These are phyloP conservation scores for Nerophis lumbriciformis DNA, from an alignment of 2,113 vertebrate genomes.

Conservation along the genomic window DNA sequence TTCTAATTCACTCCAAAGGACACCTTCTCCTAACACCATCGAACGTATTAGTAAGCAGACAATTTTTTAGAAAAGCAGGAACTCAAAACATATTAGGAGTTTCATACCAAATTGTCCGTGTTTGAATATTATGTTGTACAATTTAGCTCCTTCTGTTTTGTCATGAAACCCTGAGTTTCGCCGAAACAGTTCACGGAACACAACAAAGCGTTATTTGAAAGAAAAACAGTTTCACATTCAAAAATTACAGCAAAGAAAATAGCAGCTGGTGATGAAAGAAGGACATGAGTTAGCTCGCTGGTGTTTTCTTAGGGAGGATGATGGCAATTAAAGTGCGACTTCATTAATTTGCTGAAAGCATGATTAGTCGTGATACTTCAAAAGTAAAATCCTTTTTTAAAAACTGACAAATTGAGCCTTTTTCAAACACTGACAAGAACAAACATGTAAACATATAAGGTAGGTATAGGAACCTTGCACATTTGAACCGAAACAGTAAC, in stretches of 20 bases:
- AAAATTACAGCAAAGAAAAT: conserved; percentile 14
- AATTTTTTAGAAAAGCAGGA: conserved; percentile 11
- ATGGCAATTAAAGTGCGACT: conserved; percentile 26
- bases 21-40: conserved; percentile 49
- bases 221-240: conserved; percentile 19
- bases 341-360: conserved; percentile 1
- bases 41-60: conserved; percentile 12
- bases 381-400: too few relatives aligned
- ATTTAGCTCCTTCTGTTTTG: conserved; percentile 17
- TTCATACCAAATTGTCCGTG: conserved; percentile 38
- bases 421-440: too few relatives aligned
- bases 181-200: conserved; percentile 25
- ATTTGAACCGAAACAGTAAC: too few relatives aligned
- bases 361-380: not conserved
- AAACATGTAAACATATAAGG: too few relatives aligned
- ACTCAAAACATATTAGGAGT: conserved; percentile 32
- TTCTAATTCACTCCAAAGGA: conserved; percentile 29
- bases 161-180: conserved; percentile 42
- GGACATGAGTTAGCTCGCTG: not conserved
- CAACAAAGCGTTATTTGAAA: conserved; percentile 22
- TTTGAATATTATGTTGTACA: too few relatives aligned
- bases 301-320: conserved; percentile 16
- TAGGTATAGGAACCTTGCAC: too few relatives aligned
- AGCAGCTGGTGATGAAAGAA: not conserved
- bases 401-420: too few relatives aligned